Percentiles rank a stretch among this genome's conserved stretches.
Evolutionary conservation across 2,797 vertebrate species (phyloP).

Genomic region (Carduelis carduelis): DNA sequence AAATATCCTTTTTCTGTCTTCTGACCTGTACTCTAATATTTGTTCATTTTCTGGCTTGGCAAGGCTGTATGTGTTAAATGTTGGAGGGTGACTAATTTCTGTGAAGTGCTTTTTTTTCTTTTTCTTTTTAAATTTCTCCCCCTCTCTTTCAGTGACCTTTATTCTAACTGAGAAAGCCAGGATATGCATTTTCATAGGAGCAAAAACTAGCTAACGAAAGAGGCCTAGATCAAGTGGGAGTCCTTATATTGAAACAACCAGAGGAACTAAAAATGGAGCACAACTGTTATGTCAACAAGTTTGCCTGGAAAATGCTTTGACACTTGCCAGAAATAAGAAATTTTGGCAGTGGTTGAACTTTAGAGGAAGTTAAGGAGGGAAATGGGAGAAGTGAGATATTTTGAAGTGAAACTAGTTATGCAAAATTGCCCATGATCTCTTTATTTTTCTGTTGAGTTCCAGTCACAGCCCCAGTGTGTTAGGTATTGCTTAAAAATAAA

Average conservation of each 20-base stretch:
- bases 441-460: background rate
- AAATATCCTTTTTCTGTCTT: conserved; percentile 20
- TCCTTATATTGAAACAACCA: background rate
- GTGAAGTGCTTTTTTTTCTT: background rate
- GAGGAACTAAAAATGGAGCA: background rate
- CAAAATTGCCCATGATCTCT: background rate
- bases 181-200: background rate
- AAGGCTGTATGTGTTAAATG: background rate
- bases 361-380: background rate
- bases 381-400: background rate
- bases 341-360: background rate
- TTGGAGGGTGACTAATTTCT: background rate
- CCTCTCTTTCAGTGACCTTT: background rate
- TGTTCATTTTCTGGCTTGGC: background rate
- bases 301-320: background rate
- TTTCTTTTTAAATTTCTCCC: background rate
- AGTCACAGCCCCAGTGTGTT: background rate
- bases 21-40: background rate
- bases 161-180: conserved; percentile 36
- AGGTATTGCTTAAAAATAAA: background rate
- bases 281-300: background rate
- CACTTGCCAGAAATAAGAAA: background rate
- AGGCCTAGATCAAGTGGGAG: background rate
- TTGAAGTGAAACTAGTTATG: background rate
- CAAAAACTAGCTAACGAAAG: background rate